Evolutionary conservation across 2,797 vertebrate genomes (phyloP), one percentile per base, ranked within the genome.

Genomic region (Sciaenops ocellatus): DNA sequence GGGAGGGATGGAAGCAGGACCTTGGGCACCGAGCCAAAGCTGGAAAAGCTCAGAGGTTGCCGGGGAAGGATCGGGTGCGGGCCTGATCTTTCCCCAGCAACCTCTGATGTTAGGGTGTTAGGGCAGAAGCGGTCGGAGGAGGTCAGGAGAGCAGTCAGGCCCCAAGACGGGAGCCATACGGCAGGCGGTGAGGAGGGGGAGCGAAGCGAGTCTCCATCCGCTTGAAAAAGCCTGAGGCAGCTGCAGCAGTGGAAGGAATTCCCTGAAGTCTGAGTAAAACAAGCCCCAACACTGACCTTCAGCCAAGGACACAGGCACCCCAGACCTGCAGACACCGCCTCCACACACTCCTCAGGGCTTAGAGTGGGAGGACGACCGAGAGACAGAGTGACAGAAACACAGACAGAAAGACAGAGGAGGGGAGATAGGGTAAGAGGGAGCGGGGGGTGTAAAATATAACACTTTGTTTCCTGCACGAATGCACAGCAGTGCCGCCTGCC

Each of bases 401-500:
- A 60, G 56, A 71, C 4, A 73, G 62, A 48, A 26, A 24, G 59
- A 57, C 41, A 38, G 70, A 11, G 20, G 41, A 7, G 42, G 24
- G 30, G 51, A 34, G 59, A 46, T 6, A 30, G 73, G 51, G 61
- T 18, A 22, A 54, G 76, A 57, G 66, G 24, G 2, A n/a, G 24
- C 22, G 18, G 15, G 18, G 46, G 44, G 44, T 34, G 61, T 65
- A 28, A 62, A 62, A 76, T 82, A 69, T 82, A 82, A 76, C 57
- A 71, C 68, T 87, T 85, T 6, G 80, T 89, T 87, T 87, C 42
- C 69, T 11, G 74, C 85, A 87, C 68, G 70, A 78, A 69, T 85
- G 88, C 86, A 79, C 86, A 85, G 76, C 80, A 38, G 20, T 50
- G 52, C 48, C 41, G 48, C 52, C 41, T 3, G 12, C 41, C 0